These are phyloP conservation scores for Molossus alvarezi DNA, from an alignment of 2,797 vertebrate species.

Conservation along the genomic window DNA sequence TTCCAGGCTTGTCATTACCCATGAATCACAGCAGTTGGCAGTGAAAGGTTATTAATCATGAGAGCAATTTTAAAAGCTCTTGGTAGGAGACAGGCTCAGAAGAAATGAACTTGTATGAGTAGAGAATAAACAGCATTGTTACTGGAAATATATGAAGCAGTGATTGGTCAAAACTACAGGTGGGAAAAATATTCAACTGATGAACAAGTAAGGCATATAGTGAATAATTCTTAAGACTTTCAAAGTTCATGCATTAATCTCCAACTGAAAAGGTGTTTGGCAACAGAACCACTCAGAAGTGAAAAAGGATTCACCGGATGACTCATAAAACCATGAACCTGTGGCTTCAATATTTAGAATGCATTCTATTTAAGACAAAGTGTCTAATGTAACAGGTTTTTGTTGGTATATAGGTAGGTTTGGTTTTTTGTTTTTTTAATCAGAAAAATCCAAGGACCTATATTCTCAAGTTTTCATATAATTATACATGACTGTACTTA, in stretches of 20 bases:
- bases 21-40: constrained; percentile 51
- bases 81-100: constrained; percentile 30
- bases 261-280: background rate
- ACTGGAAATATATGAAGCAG: constrained; percentile 49
- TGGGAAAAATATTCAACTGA: background rate
- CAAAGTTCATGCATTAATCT: background rate
- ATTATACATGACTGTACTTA: background rate
- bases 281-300: background rate
- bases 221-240: constrained; percentile 30
- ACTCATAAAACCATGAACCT: background rate
- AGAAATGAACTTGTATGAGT: background rate
- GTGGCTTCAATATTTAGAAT: background rate
- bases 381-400: background rate
- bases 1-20: constrained; percentile 18
- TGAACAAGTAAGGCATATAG: background rate
- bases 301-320: constrained; percentile 41
- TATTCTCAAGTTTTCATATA: constrained; percentile 29
- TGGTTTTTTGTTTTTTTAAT: background rate
- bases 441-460: background rate
- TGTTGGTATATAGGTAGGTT: background rate
- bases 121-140: background rate
- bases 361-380: background rate
- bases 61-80: background rate
- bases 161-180: background rate
- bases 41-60: constrained; percentile 35